A percentile compares a stretch with the other conserved stretches of the same genome.
Conservation (phyloP, 2,888 invertebrate genomes). For the Ennomos quercinarius region DNA sequence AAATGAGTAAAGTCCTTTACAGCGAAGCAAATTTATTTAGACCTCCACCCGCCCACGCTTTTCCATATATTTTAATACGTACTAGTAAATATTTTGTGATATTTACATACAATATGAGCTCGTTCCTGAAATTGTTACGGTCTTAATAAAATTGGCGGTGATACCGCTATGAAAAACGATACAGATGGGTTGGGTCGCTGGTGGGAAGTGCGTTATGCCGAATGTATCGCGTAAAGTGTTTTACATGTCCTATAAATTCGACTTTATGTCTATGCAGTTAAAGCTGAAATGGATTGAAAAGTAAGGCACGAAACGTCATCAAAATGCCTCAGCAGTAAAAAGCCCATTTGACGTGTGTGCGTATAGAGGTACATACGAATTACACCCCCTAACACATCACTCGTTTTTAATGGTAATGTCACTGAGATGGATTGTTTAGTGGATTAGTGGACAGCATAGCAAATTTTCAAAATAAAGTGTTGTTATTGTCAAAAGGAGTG, state of each 20-base stretch:
- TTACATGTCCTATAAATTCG: slow-evolving; percentile 7
- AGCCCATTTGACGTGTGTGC: slow-evolving; percentile 40
- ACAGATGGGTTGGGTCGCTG: slow-evolving; percentile 31
- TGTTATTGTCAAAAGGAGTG: background rate
- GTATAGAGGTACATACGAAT: slow-evolving; percentile 27
- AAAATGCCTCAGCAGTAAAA: slow-evolving; percentile 49
- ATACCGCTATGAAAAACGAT: slow-evolving; percentile 52
- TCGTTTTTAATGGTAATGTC: slow-evolving; percentile 38
- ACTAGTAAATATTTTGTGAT: slow-evolving; percentile 2
- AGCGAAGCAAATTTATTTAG: slow-evolving; percentile 1
- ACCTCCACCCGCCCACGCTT: background rate
- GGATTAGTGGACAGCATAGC: slow-evolving; percentile 10
- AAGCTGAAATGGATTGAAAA: slow-evolving; percentile 21
- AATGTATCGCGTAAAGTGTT: slow-evolving; percentile 26
- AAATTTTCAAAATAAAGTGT: background rate
- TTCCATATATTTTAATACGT: background rate
- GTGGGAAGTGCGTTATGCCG: slow-evolving; percentile 34
- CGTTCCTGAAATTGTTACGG: background rate
- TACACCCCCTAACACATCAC: slow-evolving; percentile 42
- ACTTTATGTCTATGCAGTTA: slow-evolving; percentile 22
- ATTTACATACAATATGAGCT: slow-evolving; percentile 1
- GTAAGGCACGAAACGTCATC: slow-evolving; percentile 28
- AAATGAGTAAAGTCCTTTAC: slow-evolving; percentile 16
- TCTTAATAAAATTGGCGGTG: slow-evolving; percentile 3
- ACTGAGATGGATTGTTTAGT: background rate